Evolutionary conservation across 2,797 vertebrate species (phyloP).

Genomic region (Coregonus sp.): DNA sequence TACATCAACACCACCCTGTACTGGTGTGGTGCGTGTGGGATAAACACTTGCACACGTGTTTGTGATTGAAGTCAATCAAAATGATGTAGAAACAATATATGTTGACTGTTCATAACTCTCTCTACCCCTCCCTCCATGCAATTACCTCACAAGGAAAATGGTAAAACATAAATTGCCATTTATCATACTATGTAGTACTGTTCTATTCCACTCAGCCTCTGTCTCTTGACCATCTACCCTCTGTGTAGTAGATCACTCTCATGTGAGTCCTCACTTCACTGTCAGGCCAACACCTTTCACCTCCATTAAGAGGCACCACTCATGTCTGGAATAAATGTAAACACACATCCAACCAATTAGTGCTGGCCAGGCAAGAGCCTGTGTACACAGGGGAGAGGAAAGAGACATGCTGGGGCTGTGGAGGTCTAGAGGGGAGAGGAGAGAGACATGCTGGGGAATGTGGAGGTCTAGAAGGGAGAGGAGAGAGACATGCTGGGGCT

Average conservation of each 20-base stretch:
- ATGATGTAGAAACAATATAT: slow-evolving; percentile 28
- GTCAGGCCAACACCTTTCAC: slow-evolving; percentile 48
- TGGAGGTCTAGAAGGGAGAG: too few relatives aligned
- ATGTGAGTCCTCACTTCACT: slow-evolving; percentile 66
- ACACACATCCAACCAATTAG: slow-evolving; percentile 76
- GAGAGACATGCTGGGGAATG: too few relatives aligned
- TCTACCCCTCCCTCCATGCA: too few relatives aligned
- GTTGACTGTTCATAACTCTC: too few relatives aligned
- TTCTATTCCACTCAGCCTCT: neutral
- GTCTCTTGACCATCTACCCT: slow-evolving; percentile 27
- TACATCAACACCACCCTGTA: slow-evolving; percentile 64
- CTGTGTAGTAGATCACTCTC: slow-evolving; percentile 59
- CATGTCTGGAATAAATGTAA: slow-evolving; percentile 73
- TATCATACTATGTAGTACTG: neutral
- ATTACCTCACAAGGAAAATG: too few relatives aligned
- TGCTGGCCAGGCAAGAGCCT: slow-evolving; percentile 40
- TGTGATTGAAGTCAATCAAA: slow-evolving; percentile 66
- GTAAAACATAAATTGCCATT: neutral
- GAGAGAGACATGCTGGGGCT: too few relatives aligned
- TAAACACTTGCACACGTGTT: slow-evolving; percentile 41
- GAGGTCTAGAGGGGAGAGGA: slow-evolving; percentile 28
- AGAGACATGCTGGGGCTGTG: slow-evolving; percentile 28
- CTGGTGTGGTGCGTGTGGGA: slow-evolving; percentile 19
- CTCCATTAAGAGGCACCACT: slow-evolving; percentile 76
- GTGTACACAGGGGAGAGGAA: slow-evolving; percentile 49